These are phyloP conservation scores for Scleropages formosus DNA, from an alignment of 2,797 vertebrate species.

Conservation along the genomic window DNA sequence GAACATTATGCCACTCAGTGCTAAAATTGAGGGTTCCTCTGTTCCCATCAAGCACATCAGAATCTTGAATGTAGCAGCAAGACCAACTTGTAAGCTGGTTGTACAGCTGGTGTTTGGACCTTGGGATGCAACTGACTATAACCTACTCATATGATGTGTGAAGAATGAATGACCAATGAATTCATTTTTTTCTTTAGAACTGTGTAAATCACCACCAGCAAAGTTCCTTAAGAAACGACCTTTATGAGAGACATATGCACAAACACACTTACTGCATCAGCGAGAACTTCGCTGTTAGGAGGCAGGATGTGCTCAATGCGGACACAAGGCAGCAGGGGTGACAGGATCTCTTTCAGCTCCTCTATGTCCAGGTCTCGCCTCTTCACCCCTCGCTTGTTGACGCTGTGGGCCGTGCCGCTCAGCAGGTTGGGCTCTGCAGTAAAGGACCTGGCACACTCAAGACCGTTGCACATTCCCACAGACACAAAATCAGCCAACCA, in stretches of 20 bases:
- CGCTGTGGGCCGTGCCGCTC: constrained; percentile 96
- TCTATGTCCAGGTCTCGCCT: constrained; percentile 93
- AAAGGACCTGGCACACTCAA: constrained; percentile 2
- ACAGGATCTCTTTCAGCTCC: constrained; percentile 93
- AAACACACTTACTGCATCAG: constrained; percentile 74
- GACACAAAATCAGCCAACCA: not conserved
- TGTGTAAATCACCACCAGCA: too few relatives aligned
- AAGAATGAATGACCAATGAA: too few relatives aligned
- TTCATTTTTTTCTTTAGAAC: too few relatives aligned
- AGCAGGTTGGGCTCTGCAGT: constrained; percentile 89
- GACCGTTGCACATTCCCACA: not conserved
- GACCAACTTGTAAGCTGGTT: too few relatives aligned
- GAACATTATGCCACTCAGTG: too few relatives aligned
- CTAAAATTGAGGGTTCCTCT: too few relatives aligned
- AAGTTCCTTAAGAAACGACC: too few relatives aligned
- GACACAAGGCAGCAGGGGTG: constrained; percentile 86
- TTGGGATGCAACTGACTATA: too few relatives aligned
- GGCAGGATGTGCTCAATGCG: constrained; percentile 95
- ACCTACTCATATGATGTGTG: too few relatives aligned
- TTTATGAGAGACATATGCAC: not conserved
- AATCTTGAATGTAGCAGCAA: too few relatives aligned
- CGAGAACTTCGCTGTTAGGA: constrained; percentile 83
- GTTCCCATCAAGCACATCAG: too few relatives aligned
- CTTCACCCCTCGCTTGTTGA: constrained; percentile 96
- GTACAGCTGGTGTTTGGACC: too few relatives aligned